phyloP scores from a whole-genome alignment of 2,888 invertebrate species.

The Melipona beecheii region DNA sequence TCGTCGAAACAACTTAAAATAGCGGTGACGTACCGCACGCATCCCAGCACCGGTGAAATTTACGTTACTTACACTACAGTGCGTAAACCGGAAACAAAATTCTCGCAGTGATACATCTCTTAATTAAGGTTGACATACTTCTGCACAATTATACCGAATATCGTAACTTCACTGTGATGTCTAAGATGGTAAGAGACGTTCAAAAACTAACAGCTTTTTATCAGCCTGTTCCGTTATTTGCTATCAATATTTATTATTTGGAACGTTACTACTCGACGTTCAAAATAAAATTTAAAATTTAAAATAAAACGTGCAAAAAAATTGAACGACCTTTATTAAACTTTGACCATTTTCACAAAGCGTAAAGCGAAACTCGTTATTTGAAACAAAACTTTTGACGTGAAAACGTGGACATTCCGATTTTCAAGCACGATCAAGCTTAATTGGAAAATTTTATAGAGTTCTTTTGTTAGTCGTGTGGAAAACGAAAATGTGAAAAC shows the following conservation, averaged over 20 bases:
- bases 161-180: neutral
- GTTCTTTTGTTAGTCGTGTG: neutral
- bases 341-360: neutral
- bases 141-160: neutral
- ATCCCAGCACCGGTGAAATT: conserved; percentile 4
- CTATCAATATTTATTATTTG: neutral
- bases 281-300: no score
- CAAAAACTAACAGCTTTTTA: neutral
- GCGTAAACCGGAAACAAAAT: neutral
- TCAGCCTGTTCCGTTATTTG: neutral
- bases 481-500: neutral
- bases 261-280: no score
- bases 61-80: no score
- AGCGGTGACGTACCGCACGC: conserved; percentile 59
- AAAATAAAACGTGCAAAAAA: no score
- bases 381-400: neutral
- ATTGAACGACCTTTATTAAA: neutral
- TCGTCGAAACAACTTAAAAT: conserved; percentile 50
- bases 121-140: neutral
- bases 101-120: neutral
- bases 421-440: no score
- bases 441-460: neutral
- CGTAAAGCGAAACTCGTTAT: neutral
- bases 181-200: conserved; percentile 25
- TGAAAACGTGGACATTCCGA: no score